These are phyloP conservation scores for Archocentrus centrarchus DNA, from an alignment of 2,113 vertebrate genomes.

Conservation along the genomic window DNA sequence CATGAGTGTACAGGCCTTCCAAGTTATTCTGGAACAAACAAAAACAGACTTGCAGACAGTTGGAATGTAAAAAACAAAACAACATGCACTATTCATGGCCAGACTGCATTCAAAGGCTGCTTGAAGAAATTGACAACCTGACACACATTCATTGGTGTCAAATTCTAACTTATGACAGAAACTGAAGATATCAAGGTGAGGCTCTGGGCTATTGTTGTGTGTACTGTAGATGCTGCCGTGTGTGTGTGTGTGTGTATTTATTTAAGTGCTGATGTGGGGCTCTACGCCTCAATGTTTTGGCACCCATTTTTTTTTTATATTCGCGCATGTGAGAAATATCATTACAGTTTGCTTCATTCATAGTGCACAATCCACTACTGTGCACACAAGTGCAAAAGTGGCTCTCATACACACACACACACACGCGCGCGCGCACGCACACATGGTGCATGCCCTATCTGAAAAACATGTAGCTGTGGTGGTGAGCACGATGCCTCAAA, in stretches of 20 bases:
- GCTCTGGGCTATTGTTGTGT: conserved; percentile 69
- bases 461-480: conserved; percentile 83
- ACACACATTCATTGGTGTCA: conserved; percentile 83
- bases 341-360: conserved; percentile 50
- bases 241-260: conserved; percentile 11
- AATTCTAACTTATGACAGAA: conserved; percentile 82
- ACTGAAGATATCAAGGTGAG: conserved; percentile 83
- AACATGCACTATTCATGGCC: conserved; percentile 84
- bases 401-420: background rate
- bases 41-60: conserved; percentile 75
- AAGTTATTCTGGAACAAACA: conserved; percentile 76
- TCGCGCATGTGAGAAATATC: conserved; percentile 26
- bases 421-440: conserved; percentile 14
- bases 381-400: conserved; percentile 29
- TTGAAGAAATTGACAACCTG: conserved; percentile 80
- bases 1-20: conserved; percentile 66
- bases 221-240: background rate
- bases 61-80: conserved; percentile 77
- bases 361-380: conserved; percentile 19
- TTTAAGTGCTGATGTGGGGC: conserved; percentile 32
- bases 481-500: conserved; percentile 76
- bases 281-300: conserved; percentile 35
- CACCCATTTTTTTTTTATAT: conserved; percentile 24
- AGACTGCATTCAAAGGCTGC: conserved; percentile 75
- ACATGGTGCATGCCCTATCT: conserved; percentile 59